Percentiles rank a stretch among this genome's conserved stretches.
Conservation (phyloP, 1,140 invertebrate species). For the Drosophila virilis region DNA sequence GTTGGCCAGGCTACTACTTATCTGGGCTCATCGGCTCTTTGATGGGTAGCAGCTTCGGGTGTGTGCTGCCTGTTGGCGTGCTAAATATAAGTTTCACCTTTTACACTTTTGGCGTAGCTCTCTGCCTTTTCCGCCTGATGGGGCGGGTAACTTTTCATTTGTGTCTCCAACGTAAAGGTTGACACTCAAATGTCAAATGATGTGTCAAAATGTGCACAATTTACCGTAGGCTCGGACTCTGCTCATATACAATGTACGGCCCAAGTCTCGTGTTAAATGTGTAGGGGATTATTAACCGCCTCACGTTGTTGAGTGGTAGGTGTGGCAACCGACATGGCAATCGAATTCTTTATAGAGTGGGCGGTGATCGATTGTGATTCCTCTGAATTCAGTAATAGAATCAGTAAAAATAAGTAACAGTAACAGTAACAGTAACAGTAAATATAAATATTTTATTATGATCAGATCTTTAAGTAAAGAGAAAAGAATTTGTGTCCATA, state of each 20-base stretch:
- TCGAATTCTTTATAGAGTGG: conserved; percentile 4
- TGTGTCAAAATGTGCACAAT: conserved; percentile 79
- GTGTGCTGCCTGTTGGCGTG: conserved; percentile 30
- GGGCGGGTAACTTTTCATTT: conserved; percentile 71
- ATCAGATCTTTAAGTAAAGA: neutral
- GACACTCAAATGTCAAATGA: conserved; percentile 78
- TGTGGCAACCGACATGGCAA: neutral
- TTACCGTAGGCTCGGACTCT: conserved; percentile 58
- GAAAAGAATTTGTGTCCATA: neutral
- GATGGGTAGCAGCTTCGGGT: conserved; percentile 31
- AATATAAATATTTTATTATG: neutral
- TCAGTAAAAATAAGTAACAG: neutral
- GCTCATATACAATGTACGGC: conserved; percentile 18
- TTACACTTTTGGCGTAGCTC: conserved; percentile 41
- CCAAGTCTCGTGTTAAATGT: conserved; percentile 49
- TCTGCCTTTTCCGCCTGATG: neutral
- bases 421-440: conserved; percentile 5
- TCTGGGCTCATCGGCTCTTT: conserved; percentile 37
- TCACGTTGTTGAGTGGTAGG: conserved; percentile 37
- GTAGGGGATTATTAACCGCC: conserved; percentile 73
- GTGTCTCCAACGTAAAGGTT: conserved; percentile 63
- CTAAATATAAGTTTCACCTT: conserved; percentile 64
- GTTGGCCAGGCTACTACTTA: conserved; percentile 33
- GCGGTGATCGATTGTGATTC: neutral
- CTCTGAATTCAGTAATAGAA: neutral